phyloP scores from a whole-genome alignment of 2,797 vertebrate species.

The Alfaro cultratus region DNA sequence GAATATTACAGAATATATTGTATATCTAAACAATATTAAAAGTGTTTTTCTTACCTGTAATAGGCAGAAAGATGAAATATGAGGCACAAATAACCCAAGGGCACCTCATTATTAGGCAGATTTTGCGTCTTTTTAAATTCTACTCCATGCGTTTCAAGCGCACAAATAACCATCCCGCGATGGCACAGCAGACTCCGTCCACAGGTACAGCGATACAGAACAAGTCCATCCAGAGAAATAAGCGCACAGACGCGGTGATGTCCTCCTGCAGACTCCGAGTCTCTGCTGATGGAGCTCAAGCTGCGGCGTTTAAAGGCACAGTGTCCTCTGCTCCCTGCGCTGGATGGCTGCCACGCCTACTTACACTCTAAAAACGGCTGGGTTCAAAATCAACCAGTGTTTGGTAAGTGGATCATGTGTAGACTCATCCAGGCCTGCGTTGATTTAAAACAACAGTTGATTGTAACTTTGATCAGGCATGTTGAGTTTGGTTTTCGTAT shows the following conservation, averaged over 20 bases:
- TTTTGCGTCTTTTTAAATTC: conserved; percentile 22
- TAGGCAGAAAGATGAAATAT: conserved; percentile 54
- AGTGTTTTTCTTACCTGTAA: conserved; percentile 68
- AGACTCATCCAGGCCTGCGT: not conserved
- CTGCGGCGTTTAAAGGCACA: conserved; percentile 70
- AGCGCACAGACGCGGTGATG: conserved; percentile 49
- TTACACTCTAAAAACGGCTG: not conserved
- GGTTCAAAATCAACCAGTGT: not conserved
- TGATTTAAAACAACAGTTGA: not conserved
- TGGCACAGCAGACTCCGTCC: conserved; percentile 22
- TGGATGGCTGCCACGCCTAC: conserved; percentile 65
- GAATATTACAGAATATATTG: not conserved
- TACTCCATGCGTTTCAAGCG: conserved; percentile 44
- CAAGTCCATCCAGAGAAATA: conserved; percentile 31
- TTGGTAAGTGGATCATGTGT: not conserved
- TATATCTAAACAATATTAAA: not conserved
- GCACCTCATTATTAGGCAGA: conserved; percentile 64
- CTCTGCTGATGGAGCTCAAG: conserved; percentile 38
- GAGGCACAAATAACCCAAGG: conserved; percentile 62
- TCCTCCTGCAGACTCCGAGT: conserved; percentile 38
- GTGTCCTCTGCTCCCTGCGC: conserved; percentile 36
- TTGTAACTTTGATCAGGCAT: not conserved
- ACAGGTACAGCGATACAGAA: not conserved
- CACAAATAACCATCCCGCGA: conserved; percentile 40
- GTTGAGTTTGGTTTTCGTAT: not conserved